phyloP scores from a whole-genome alignment of 2,113 vertebrate species.

The Sinocyclocheilus anshuiensis region DNA sequence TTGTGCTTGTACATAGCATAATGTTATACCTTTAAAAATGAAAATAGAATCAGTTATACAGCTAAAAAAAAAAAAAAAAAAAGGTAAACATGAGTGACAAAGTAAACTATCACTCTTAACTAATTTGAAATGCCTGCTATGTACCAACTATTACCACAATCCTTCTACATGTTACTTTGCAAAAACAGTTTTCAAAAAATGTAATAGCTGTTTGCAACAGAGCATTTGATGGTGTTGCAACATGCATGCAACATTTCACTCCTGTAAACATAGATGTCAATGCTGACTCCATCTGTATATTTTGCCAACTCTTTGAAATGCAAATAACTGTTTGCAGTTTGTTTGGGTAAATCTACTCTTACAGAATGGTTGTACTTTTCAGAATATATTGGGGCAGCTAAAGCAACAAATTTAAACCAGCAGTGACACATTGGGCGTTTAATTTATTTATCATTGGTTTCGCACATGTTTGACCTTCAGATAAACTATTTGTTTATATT shows the following conservation, averaged over 20 bases:
- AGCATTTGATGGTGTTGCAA: constrained; percentile 8
- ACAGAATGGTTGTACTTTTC: background rate
- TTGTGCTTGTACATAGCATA: background rate
- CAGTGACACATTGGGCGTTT: background rate
- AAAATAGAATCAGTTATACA: background rate
- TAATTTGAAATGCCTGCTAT: background rate
- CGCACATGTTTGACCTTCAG: background rate
- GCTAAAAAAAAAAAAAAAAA: too few relatives aligned
- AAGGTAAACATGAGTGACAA: background rate
- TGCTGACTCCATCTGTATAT: constrained; percentile 2
- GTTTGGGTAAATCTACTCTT: background rate
- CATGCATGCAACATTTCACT: background rate
- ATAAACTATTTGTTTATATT: constrained; percentile 12
- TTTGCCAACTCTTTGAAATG: constrained; percentile 20
- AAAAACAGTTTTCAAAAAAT: background rate
- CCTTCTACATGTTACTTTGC: background rate
- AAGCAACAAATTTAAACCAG: constrained; percentile 20
- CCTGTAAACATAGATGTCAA: background rate
- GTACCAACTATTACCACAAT: background rate
- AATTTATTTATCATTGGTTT: constrained; percentile 1
- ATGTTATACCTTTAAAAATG: background rate
- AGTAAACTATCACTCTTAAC: background rate
- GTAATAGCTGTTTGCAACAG: background rate
- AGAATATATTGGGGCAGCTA: constrained; percentile 36
- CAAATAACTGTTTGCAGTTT: constrained; percentile 6